Base-by-base conservation (phyloP, 2,797 vertebrate species). In the Bovichtus diacanthus region DNA sequence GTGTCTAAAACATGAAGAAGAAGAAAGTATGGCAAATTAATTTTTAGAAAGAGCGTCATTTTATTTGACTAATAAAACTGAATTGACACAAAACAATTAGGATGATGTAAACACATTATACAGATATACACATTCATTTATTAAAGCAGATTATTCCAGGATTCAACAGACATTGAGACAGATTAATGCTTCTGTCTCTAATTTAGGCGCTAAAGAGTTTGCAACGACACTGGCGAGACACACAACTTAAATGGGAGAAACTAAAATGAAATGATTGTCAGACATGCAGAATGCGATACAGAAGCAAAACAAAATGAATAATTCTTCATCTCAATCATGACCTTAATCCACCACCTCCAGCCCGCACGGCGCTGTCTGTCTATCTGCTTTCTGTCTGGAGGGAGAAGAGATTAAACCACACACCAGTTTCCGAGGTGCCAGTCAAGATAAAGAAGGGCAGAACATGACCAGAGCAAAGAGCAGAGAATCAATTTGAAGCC, bases 401-500 rank as follows among this genome's bases (percentile, higher is more conserved):
- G 55, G n/a, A 49, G 23, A 39, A 5, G 49, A 29, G 36, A 82
- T 78, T 63, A 69, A 74, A 84, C n/a, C 63, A 62, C 53, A 74
- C 12, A 49, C 25, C 74, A 44, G 58, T 36, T 47, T 39, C 27
- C 31, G 50, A 49, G 16, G 4, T 39, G 65, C 67, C 15, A 46
- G 55, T 9, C 2, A 19, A 18, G 56, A 21, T 10, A 44, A 46
- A 70, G 27, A 66, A 5, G 49, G 74, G 29, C 56, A 55, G 55
- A 64, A 44, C 41, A 49, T 31, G 39, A 72, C 43, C n/a, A 0
- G 15, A 44, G 66, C 51, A 78, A 73, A 75, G 78, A 70, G 63
- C 53, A 79, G 19, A 23, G 43, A 79, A 77, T 82, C 50, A 55
- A 81, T 80, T 55, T 70, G 29, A 76, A 63, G 59, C n/a, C 12